Base-by-base conservation (phyloP, 1,140 invertebrate species). In the Ooceraea biroi region DNA sequence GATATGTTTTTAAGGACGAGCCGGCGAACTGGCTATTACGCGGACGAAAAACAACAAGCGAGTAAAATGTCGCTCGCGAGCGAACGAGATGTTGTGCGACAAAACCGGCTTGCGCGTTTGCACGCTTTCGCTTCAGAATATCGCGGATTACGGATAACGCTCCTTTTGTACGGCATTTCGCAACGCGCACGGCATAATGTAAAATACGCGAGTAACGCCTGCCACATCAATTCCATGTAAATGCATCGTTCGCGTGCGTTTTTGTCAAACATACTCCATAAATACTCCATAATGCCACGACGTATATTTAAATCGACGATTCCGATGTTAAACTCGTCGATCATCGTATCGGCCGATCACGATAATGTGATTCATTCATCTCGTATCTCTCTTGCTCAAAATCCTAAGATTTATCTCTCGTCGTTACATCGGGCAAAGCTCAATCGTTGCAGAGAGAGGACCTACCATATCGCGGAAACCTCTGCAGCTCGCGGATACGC, bases 201-300 rank as follows among this genome's bases (percentile, higher is more conserved):
- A 55, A 69, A 80, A 80, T 46, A 57, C 69, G 65, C 50, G 27
- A 77, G 52, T 27, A 80, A 57, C 57, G 44, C 69, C 57, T 69
- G 36, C 63, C 12, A 27, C 63, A 71, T 80, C 76, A 57, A 80
- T 71, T 57, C 44, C 69, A 71, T 22, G 76, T 63, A 69, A 78
- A 55, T 78, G 25, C 25, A 19, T 50, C n/a, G 69, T 46, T 57
- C 61, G 36, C 61, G 50, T 17, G 17, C 69, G 27, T 77, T 80
- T 55, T 80, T 57, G 25, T 78, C 61, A 17, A 17, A n/a, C 4
- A 22, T 5, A 22, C n/a, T 55, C 52, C 52, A 4, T 22, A 55
- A 27, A 46, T 44, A n/a, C 50, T 65, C 25, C 3, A 48, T 73
- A 66, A 80, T 69, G 44, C 25, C 36, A 55, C 44, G 12, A 66